Base-by-base conservation (phyloP, 2,113 vertebrate species). In the Plecturocebus donacophilus region DNA sequence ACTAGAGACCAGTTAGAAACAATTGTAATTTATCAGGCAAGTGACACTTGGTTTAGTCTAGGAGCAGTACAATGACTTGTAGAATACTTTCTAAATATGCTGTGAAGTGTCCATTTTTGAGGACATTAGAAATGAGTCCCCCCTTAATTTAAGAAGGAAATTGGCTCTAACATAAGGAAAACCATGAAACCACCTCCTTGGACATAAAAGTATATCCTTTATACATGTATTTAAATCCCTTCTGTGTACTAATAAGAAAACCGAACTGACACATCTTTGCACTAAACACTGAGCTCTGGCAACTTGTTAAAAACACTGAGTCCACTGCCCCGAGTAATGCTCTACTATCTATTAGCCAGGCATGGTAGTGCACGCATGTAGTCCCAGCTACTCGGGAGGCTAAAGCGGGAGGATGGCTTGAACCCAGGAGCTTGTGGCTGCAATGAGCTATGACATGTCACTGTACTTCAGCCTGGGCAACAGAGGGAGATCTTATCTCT, bases 171-270 rank as follows among this genome's bases (percentile, higher is more conserved):
- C 40, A 45, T 94, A 95, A 91, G n/a, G 70, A 94, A 92, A 90
- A 58, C 32, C 61, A 83, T n/a, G 70, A 71, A 45, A 88, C 32
- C n/a, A 88, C 90, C 38, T 64, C 49, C 49, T 71, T 45, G 5
- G 38, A 64, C 21, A 16, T 73, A 21, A 73, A 84, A 87, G 2
- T 64, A 54, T 54, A 70, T 87, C 42, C 61, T 56, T 96, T 54
- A 68, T 30, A 35, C 52, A 85, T 77, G 7, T 83, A 91, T 58
- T 94, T 86, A 82, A 90, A 90, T 77, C 68, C 45, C 38, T 77
- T 81, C 80, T 75, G n/a, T 52, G 42, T n/a, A n/a, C 54, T 82
- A 61, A 9, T 93, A 93, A 97, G 90, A 91, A 91, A 70, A 79
- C 82, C 4, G 8, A 89, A 92, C 20, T 70, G 32, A 81, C 42